Evolutionary conservation across 2,888 invertebrate genomes (phyloP), one percentile per base, ranked within the genome.

Genomic region (Pachycephus smyrnensis): DNA sequence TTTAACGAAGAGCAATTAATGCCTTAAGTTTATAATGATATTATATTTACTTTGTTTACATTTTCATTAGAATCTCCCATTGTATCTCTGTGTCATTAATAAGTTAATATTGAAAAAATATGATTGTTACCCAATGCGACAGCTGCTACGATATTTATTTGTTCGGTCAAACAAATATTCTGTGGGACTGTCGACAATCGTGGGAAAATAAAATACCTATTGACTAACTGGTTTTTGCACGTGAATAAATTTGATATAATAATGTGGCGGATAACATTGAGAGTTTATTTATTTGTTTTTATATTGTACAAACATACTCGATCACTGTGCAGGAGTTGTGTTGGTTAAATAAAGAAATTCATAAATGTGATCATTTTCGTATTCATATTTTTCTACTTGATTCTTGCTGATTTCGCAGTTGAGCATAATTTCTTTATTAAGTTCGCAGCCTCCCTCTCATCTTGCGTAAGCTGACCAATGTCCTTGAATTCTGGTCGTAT

Each of bases 401-500:
- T 82, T 40, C 75, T 81, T 1, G 86, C 73, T 12, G 81, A 80
- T 74, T 82, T 84, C 73, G 76, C 75, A 11, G 85, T 81, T 6
- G 89, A 85, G 37, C 88, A 90, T 11, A 90, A 76, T 31, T 87
- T 84, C 77, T 90, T 91, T 35, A 90, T 82, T 0, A 85, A 88
- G n/a, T 83, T 82, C 4, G 86, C 87, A 1, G 87, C 88, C 79
- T 90, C 90, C 75, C 83, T 88, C 31, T 90, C 87, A 12, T 88
- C 86, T 68, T 80, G 80, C 9, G 78, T 79, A 0, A 90, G 82
- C 30, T 88, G 88, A 40, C 88, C 90, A 4, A 89, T 80, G 80
- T 92, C 92, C 77, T 91, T 90, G 82, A 94, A 93, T 85, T 93
- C 93, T 88, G 93, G 93, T 73, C 94, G 89, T 23, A 90, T 82